Percentiles rank a stretch among this genome's conserved stretches.
These are phyloP conservation scores for Aphelocoma coerulescens DNA, from an alignment of 2,113 vertebrate genomes.

Conservation along the genomic window DNA sequence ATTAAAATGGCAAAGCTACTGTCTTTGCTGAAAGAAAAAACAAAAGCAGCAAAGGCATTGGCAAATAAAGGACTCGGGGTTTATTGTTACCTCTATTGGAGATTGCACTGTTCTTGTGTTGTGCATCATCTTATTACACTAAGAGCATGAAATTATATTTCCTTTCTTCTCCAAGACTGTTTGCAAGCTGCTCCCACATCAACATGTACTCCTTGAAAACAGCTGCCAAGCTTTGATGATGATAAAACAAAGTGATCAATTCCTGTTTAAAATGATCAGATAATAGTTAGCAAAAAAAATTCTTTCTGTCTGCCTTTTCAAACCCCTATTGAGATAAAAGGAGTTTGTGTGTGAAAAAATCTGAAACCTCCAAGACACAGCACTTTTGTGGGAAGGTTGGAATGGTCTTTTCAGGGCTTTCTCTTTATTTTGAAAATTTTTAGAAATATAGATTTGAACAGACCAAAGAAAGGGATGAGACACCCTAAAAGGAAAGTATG, in stretches of 20 bases:
- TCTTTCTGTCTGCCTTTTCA: background rate
- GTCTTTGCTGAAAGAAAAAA: background rate
- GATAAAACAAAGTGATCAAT: conserved; percentile 26
- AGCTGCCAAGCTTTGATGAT: background rate
- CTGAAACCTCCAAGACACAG: background rate
- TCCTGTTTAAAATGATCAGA: conserved; percentile 35
- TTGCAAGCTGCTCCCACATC: background rate
- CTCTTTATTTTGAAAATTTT: conserved; percentile 46
- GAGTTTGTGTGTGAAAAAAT: background rate
- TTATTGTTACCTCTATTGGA: background rate
- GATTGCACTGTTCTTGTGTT: background rate
- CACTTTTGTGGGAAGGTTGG: background rate
- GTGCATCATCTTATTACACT: background rate
- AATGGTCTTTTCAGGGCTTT: background rate
- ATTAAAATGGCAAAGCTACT: background rate
- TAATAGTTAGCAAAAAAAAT: background rate
- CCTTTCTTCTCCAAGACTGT: background rate
- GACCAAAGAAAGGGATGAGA: conserved; percentile 15
- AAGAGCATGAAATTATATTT: background rate
- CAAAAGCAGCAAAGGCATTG: background rate
- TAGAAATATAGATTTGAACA: conserved; percentile 7
- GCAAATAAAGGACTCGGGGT: background rate
- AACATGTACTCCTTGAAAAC: background rate
- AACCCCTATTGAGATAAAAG: background rate
- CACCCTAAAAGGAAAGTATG: background rate